Base-by-base conservation (phyloP, 2,113 vertebrate species). In the Spilogale gracilis region DNA sequence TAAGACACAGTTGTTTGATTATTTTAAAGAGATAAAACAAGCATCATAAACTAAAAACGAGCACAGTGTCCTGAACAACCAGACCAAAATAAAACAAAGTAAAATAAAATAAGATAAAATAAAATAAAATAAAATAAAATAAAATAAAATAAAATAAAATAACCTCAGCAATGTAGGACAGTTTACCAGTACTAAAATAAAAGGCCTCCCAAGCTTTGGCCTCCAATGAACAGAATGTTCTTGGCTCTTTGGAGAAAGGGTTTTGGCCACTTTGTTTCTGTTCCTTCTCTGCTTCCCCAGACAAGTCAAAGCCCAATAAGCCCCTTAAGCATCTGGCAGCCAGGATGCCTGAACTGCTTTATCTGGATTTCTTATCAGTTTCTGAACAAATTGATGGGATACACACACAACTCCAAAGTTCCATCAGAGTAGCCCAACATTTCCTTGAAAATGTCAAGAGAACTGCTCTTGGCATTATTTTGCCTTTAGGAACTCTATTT, bases 151-250 rank as follows among this genome's bases (percentile, higher is more conserved):
- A 78, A 73, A 61, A 74, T 48, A 16, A 25, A 89, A 60, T 76
- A 45, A 96, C 25, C 76, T 95, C 50, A 88, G 50, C 81, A 80
- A 38, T 91, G 52, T 82, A 89, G 97, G 48, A 50, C 30, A 90
- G 50, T 90, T 97, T 94, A 88, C 23, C 94, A 94, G 52, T 58
- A 94, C 23, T 92, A 82, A 96, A 96, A 95, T 78, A 61, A 91
- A 76, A 89, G 84, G 61, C 76, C 88, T 93, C 90, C 94, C 95
- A 97, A 92, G 76, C 11, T 58, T 84, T 96, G 83, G 78, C 20
- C 69, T 97, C 20, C 85, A 54, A 45, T 83, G 90, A 97, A 96
- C 96, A 65, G 95, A 98, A 97, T 96, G 97, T 96, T 97, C 95
- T 95, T 97, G 79, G 94, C 63, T 85, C 71, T 69, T 85, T n/a